A percentile compares a stretch with the other conserved stretches of the same genome.
Evolutionary conservation across 2,888 invertebrate genomes (phyloP).

Genomic region (Creontiades dilutus): DNA sequence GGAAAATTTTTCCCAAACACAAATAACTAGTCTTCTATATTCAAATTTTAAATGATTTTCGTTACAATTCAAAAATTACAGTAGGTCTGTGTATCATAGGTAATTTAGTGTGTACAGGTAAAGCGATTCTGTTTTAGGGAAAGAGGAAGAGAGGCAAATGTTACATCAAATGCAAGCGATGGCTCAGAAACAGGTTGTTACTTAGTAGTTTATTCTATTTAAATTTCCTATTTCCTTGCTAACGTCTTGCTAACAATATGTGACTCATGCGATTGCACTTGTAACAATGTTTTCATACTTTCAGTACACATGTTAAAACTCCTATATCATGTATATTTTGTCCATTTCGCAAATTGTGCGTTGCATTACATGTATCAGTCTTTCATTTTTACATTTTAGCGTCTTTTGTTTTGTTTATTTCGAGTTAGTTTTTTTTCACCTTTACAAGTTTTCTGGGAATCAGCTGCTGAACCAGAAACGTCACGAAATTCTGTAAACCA

Average conservation of each 20-base stretch:
- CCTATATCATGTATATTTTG: background rate
- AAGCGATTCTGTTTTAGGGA: conserved; percentile 85
- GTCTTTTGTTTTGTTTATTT: background rate
- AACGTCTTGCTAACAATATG: conserved; percentile 59
- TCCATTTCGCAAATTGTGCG: conserved; percentile 48
- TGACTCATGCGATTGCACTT: conserved; percentile 54
- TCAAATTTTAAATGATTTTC: no score
- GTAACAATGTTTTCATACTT: conserved; percentile 19
- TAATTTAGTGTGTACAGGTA: conserved; percentile 73
- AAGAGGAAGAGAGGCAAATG: conserved; percentile 97
- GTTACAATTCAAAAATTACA: background rate
- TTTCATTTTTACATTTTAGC: background rate
- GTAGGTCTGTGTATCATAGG: conserved; percentile 8
- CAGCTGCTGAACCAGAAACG: conserved; percentile 52
- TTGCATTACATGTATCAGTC: conserved; percentile 31
- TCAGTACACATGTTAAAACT: conserved; percentile 28
- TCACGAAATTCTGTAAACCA: conserved; percentile 31
- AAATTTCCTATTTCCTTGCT: conserved; percentile 64
- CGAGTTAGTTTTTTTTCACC: conserved; percentile 17
- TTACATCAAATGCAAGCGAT: conserved; percentile 97
- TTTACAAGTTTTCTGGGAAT: conserved; percentile 14
- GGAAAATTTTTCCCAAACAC: no score
- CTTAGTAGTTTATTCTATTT: conserved; percentile 77
- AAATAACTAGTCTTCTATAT: no score
- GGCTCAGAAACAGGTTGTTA: conserved; percentile 95